phyloP scores from a whole-genome alignment of 2,797 vertebrate species.

The Philypnodon macrostomus region DNA sequence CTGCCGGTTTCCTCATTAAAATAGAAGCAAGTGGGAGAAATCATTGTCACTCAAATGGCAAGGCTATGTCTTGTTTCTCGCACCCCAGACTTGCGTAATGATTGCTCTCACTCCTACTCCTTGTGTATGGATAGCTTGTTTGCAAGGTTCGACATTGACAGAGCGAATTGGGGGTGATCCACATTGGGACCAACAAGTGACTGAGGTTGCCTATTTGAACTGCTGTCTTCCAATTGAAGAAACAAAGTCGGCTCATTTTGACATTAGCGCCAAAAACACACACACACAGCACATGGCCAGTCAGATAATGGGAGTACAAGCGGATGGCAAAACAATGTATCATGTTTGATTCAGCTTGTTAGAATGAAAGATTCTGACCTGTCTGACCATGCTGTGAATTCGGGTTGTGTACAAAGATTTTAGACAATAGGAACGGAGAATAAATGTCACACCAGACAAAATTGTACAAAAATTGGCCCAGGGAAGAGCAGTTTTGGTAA shows the following conservation, averaged over 20 bases:
- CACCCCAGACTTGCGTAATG: slow-evolving; percentile 13
- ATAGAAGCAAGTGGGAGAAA: slow-evolving; percentile 59
- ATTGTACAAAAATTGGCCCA: no score
- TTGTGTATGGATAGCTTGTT: slow-evolving; percentile 15
- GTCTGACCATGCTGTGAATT: not conserved
- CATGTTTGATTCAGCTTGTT: not conserved
- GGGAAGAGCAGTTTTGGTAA: no score
- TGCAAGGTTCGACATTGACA: slow-evolving; percentile 1
- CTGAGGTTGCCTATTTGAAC: slow-evolving; percentile 4
- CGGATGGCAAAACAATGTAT: not conserved
- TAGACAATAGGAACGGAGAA: not conserved
- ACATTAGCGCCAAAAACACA: not conserved
- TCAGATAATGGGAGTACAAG: not conserved
- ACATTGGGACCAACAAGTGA: slow-evolving; percentile 3
- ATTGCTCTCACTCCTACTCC: slow-evolving; percentile 11
- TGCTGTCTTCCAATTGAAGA: not conserved
- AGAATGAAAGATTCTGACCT: slow-evolving; percentile 9
- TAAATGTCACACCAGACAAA: not conserved
- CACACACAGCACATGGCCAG: not conserved
- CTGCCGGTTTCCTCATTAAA: slow-evolving; percentile 58
- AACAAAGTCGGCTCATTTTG: not conserved
- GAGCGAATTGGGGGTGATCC: not conserved
- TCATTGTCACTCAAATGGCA: slow-evolving; percentile 52
- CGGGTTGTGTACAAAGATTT: not conserved
- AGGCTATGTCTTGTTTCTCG: slow-evolving; percentile 24